Evolutionary conservation across 92 coral and sea anemone genomes (phyloP).

Genomic region (Diadumene lineata): DNA sequence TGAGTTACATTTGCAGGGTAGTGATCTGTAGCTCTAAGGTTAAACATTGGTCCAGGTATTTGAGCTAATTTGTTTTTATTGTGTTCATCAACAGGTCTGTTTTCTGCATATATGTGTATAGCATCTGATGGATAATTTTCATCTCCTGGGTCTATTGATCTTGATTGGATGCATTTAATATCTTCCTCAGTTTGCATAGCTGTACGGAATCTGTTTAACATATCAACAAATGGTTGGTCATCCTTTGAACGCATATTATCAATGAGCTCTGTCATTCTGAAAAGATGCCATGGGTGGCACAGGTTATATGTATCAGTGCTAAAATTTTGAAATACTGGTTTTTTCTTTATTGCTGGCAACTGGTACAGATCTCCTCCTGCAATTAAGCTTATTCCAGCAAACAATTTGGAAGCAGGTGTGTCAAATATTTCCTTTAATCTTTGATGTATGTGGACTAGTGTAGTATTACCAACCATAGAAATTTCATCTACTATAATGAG

Average conservation of each 20-base stretch:
- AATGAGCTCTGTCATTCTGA: background rate
- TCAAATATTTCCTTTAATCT: slow-evolving; percentile 13
- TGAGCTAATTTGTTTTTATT: slow-evolving; percentile 22
- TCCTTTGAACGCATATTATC: slow-evolving; percentile 40
- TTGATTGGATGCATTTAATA: slow-evolving; percentile 47
- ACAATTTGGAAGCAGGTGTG: background rate
- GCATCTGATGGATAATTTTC: background rate
- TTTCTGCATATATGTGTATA: background rate
- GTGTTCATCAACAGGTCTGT: slow-evolving; percentile 14
- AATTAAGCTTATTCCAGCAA: background rate
- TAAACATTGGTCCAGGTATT: slow-evolving; percentile 22
- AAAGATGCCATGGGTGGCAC: background rate
- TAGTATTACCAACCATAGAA: slow-evolving; percentile 39
- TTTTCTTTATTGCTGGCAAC: background rate
- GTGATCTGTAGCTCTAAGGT: slow-evolving; percentile 32
- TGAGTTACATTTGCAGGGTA: slow-evolving; percentile 31
- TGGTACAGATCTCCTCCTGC: background rate
- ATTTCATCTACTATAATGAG: background rate
- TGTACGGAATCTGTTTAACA: slow-evolving; percentile 63
- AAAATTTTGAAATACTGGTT: slow-evolving; percentile 46
- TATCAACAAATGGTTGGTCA: slow-evolving; percentile 66
- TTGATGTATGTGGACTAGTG: slow-evolving; percentile 65
- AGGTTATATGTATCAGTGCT: slow-evolving; percentile 23
- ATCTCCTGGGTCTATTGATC: slow-evolving; percentile 26
- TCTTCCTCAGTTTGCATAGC: slow-evolving; percentile 59